Evolutionary conservation across 2,888 invertebrate species (phyloP).

Genomic region (Machimus atricapillus): DNA sequence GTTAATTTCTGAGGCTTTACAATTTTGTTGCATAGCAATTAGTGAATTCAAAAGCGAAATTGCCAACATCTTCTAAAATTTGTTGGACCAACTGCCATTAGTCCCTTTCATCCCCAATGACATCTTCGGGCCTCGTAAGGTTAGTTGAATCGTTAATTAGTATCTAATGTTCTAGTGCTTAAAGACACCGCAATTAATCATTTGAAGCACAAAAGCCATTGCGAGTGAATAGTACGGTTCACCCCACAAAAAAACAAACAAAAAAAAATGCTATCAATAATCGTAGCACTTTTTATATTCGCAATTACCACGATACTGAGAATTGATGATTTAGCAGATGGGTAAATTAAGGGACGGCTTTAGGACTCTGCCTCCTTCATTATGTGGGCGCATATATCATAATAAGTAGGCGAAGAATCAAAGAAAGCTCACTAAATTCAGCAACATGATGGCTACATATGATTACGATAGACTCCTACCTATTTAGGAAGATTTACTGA

Average conservation of each 20-base stretch:
- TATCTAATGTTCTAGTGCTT: neutral
- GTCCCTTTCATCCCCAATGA: neutral
- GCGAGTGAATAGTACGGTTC: neutral
- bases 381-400: neutral
- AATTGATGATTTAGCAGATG: neutral
- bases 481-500: neutral
- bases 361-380: neutral
- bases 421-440: neutral
- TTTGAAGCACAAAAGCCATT: neutral
- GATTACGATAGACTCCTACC: neutral
- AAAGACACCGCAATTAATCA: neutral
- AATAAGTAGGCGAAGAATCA: neutral
- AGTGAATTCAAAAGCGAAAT: neutral
- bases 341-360: neutral
- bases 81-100: neutral
- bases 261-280: neutral
- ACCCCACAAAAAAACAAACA: neutral
- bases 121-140: neutral
- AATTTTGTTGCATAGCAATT: neutral
- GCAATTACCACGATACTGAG: neutral
- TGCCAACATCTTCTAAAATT: neutral
- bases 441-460: neutral
- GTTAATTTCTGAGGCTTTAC: neutral
- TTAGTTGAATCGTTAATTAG: neutral
- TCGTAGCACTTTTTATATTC: neutral